phyloP scores from a whole-genome alignment of 2,888 invertebrate species.

The Nesidiocoris tenuis region DNA sequence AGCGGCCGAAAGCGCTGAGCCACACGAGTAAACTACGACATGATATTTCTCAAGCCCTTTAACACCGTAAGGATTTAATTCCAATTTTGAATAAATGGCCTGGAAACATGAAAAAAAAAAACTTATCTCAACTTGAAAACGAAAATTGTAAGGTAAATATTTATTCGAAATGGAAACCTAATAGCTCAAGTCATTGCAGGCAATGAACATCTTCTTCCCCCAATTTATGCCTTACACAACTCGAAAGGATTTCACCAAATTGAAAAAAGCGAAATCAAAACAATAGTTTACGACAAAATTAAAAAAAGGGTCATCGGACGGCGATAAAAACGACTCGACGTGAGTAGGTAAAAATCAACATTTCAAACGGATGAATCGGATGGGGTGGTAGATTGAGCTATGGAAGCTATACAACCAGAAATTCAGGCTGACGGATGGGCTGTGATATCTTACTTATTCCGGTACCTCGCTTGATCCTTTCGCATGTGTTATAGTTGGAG shows the following conservation, averaged over 20 bases:
- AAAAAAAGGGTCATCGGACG: not conserved
- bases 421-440: conserved; percentile 37
- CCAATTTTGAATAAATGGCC: no score
- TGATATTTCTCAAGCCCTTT: no score
- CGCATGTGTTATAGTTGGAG: conserved; percentile 90
- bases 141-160: no score
- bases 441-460: conserved; percentile 75
- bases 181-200: no score
- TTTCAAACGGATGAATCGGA: conserved; percentile 14
- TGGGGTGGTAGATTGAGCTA: not conserved
- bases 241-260: conserved; percentile 37
- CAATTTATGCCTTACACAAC: no score
- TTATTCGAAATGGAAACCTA: no score
- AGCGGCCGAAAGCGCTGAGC: no score
- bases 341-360: conserved; percentile 10
- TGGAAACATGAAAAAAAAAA: no score
- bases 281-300: not conserved
- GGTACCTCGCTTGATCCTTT: conserved; percentile 90
- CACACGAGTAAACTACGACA: no score
- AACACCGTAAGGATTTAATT: no score
- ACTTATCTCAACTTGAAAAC: no score
- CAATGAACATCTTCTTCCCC: no score
- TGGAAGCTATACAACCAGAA: conserved; percentile 34
- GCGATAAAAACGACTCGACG: conserved; percentile 18
- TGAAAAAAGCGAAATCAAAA: conserved; percentile 16